Base-by-base conservation (phyloP, 1,140 invertebrate genomes). In the Oncopeltus fasciatus region DNA sequence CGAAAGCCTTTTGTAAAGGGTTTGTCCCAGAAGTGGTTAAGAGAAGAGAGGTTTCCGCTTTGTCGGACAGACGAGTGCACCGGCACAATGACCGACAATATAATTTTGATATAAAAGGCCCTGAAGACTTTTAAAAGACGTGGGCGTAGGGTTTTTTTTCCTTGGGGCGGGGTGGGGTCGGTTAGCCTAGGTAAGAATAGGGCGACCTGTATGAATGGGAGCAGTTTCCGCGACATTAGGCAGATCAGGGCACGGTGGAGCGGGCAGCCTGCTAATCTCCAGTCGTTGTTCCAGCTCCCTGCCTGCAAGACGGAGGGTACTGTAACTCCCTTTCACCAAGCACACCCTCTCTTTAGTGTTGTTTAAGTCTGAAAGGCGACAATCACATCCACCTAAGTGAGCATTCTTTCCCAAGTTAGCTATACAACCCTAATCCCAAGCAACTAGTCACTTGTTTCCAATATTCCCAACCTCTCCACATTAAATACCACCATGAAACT, bases 71-170 rank as follows among this genome's bases (percentile, higher is more conserved):
- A 53, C 49, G 20, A 53, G 49, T 8, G 49, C 49, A 38, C 49
- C 49, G 2, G 24, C 21, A 53, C 49, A 53, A 53, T 53, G 24
- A 53, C 18, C 18, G 49, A 53, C 49, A 53, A 53, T 53, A 53
- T 53, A 53, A 53, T 53, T 53, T 53, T 53, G 49, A 53, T 53
- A 53, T 53, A 53, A 53, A 53, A 24, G 49, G 49, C 16, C n/a
- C 49, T 24, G 49, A 53, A 53, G 49, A 53, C 49, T 53, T 53
- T 20, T 53, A 53, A 53, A 53, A 53, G 49, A 53, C 49, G 49
- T 53, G 49, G 49, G 49, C 49, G 49, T 53, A 53, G 26, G 21
- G 2, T 53, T 53, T 53, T 53, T 53, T 53, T 18, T 24, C 24
- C 18, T 4, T 27, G 24, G 49, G n/a, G 49, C 49, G 14, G 5